Conservation (phyloP, 2,888 invertebrate species). For the Sussaba pulchella region DNA sequence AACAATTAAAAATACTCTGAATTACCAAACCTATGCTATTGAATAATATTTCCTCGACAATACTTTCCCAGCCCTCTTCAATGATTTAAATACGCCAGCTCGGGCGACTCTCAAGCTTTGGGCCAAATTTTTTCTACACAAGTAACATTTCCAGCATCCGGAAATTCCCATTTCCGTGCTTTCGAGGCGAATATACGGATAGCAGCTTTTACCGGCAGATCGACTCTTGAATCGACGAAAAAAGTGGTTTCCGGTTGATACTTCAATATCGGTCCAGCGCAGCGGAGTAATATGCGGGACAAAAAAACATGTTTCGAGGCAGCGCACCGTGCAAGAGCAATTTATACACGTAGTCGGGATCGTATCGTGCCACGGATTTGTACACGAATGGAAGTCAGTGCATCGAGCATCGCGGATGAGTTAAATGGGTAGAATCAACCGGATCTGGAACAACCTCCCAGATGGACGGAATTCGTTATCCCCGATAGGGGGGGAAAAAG, state of each 20-base stretch:
- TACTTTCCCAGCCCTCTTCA: too few relatives aligned
- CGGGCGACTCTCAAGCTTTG: too few relatives aligned
- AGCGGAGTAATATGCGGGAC: not conserved
- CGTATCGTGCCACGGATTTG: not conserved
- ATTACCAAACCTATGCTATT: too few relatives aligned
- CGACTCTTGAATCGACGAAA: conserved; percentile 2
- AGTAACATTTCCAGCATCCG: too few relatives aligned
- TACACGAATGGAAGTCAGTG: conserved; percentile 16
- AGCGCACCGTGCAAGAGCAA: not conserved
- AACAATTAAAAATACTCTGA: too few relatives aligned
- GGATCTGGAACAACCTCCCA: not conserved
- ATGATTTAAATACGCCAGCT: too few relatives aligned
- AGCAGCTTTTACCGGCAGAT: conserved; percentile 2
- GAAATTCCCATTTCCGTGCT: too few relatives aligned
- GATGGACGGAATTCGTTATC: conserved; percentile 38
- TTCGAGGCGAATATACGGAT: too few relatives aligned
- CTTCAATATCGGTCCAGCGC: not conserved
- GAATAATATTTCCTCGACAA: too few relatives aligned
- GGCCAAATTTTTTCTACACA: too few relatives aligned
- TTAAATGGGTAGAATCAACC: conserved; percentile 22
- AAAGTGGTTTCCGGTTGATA: conserved; percentile 5
- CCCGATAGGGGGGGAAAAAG: conserved; percentile 6
- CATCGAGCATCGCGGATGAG: conserved; percentile 22
- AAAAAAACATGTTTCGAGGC: not conserved
- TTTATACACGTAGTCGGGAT: not conserved